Evolutionary conservation across 2,113 vertebrate species (phyloP).

Genomic region (Ophiodon elongatus): DNA sequence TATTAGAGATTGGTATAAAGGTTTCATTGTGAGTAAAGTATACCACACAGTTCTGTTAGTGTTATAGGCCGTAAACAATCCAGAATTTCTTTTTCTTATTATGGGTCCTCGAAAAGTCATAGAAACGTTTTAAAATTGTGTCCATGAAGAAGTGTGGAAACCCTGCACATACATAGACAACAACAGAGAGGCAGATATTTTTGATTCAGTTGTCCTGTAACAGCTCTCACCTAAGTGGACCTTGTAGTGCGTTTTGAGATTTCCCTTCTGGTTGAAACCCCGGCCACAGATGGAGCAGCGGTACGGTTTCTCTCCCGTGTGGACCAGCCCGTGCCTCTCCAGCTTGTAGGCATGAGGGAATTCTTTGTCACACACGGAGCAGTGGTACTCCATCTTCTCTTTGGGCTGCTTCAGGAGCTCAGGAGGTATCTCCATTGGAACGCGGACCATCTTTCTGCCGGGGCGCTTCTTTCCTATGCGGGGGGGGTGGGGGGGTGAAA

Average conservation of each 20-base stretch:
- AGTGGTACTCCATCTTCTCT: conserved; percentile 73
- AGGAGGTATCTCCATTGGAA: conserved; percentile 67
- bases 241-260: conserved; percentile 81
- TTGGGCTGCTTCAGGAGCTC: conserved; percentile 74
- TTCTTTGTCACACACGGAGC: conserved; percentile 73
- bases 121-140: too few species aligned
- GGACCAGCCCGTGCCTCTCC: conserved; percentile 72
- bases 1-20: not conserved
- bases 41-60: not conserved
- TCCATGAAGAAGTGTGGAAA: too few species aligned
- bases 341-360: conserved; percentile 77
- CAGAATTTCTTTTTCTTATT: not conserved
- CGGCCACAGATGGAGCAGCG: conserved; percentile 75
- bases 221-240: conserved; percentile 69
- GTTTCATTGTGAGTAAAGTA: too few species aligned
- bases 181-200: not conserved
- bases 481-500: not conserved
- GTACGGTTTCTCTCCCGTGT: conserved; percentile 79
- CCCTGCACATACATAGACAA: not conserved
- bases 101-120: not conserved
- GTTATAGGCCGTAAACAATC: not conserved
- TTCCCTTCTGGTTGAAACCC: conserved; percentile 77
- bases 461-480: conserved; percentile 58
- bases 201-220: not conserved
- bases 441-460: conserved; percentile 62